phyloP scores from a whole-genome alignment of 2,888 invertebrate species.

The Monopis laevigella region DNA sequence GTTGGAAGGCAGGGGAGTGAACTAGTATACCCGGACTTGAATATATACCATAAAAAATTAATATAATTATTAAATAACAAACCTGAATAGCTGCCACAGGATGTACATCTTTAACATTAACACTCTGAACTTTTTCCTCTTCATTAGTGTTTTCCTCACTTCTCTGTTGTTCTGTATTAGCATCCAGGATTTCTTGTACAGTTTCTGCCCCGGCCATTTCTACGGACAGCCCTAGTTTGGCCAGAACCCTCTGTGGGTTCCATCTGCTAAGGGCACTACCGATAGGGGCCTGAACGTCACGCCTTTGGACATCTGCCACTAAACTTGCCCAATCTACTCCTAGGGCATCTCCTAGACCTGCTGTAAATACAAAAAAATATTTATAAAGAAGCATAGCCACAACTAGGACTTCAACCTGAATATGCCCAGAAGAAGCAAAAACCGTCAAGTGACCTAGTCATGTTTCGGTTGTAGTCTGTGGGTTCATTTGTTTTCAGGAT shows the following conservation, averaged over 20 bases:
- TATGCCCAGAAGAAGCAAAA: too few relatives aligned
- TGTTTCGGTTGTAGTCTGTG: too few relatives aligned
- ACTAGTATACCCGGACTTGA: too few relatives aligned
- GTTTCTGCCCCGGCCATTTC: conserved; percentile 75
- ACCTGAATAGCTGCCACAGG: conserved; percentile 67
- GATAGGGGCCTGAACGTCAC: conserved; percentile 56
- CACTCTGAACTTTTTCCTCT: conserved; percentile 33
- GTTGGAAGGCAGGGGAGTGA: too few relatives aligned
- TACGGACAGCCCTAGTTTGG: conserved; percentile 82
- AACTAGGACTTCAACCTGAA: too few relatives aligned
- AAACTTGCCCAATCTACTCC: conserved; percentile 96
- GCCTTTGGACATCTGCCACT: conserved; percentile 77
- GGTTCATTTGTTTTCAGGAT: too few relatives aligned
- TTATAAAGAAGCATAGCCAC: background rate
- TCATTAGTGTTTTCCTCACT: conserved; percentile 28
- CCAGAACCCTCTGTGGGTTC: conserved; percentile 81
- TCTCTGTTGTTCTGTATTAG: conserved; percentile 35
- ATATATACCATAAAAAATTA: too few relatives aligned
- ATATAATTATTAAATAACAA: conserved; percentile 14
- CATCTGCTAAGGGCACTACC: conserved; percentile 78
- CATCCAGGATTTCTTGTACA: conserved; percentile 43
- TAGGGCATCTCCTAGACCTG: conserved; percentile 86
- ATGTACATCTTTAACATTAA: conserved; percentile 37
- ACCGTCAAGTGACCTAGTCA: too few relatives aligned
- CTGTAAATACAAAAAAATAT: conserved; percentile 28